Evolutionary conservation across 23 tunicate genomes (phyloP).

Genomic region (Ascidia mentula): DNA sequence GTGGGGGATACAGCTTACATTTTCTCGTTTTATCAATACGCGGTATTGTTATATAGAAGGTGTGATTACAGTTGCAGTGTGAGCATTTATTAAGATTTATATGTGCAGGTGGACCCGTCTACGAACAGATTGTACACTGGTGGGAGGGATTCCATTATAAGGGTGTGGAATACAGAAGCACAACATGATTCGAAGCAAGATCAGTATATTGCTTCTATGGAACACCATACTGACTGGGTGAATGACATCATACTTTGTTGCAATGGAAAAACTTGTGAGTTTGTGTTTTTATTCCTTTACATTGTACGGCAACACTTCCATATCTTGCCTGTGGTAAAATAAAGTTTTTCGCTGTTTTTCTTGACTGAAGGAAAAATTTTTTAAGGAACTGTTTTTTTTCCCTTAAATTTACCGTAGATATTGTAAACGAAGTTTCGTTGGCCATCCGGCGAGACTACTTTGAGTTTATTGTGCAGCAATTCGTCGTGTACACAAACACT

Average conservation of each 20-base stretch:
- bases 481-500: no score
- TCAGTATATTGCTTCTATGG: conserved; percentile 80
- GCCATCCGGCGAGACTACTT: no score
- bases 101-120: conserved; percentile 52
- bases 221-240: conserved; percentile 99
- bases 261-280: conserved; percentile 69
- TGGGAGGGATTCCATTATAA: conserved; percentile 95
- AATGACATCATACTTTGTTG: conserved; percentile 92
- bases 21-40: background rate
- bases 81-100: no score
- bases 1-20: background rate
- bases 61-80: background rate
- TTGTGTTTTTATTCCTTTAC: no score
- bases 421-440: no score
- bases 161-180: conserved; percentile 66
- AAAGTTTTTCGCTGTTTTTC: no score
- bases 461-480: no score
- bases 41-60: background rate
- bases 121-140: conserved; percentile 78
- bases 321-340: no score
- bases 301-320: no score
- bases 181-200: conserved; percentile 14
- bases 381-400: no score
- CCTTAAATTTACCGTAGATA: no score
- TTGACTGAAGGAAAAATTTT: no score